Conservation (phyloP, 2,888 invertebrate genomes). For the Exephanes ischioxanthus region DNA sequence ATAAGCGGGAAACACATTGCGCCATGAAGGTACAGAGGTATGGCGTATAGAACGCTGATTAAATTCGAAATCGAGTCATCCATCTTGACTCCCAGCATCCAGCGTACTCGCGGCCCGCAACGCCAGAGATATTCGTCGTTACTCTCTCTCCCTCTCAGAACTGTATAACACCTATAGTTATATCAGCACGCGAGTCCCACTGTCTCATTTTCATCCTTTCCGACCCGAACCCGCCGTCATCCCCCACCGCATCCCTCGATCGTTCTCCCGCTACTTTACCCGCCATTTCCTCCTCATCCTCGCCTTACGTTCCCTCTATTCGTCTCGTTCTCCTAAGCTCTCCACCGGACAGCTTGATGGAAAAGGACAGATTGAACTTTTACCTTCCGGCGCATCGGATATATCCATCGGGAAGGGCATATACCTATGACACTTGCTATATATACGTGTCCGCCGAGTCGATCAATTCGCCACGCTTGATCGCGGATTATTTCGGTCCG, state of each 20-base stretch:
- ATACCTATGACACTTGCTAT: background rate
- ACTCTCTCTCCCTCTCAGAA: background rate
- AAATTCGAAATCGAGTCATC: constrained; percentile 56
- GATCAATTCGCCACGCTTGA: constrained; percentile 59
- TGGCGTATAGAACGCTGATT: constrained; percentile 44
- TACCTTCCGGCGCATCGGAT: background rate
- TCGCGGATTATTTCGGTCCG: constrained; percentile 59
- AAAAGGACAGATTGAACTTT: background rate
- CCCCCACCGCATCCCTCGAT: background rate
- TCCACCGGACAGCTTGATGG: background rate
- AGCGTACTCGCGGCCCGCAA: background rate
- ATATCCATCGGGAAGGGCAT: background rate
- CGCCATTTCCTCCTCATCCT: constrained; percentile 33
- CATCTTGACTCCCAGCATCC: constrained; percentile 47
- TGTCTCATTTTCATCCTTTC: constrained; percentile 38
- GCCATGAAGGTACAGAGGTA: constrained; percentile 26
- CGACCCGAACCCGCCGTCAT: background rate
- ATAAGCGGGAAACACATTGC: constrained; percentile 72
- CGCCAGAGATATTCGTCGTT: constrained; percentile 48
- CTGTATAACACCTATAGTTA: background rate
- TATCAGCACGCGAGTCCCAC: background rate
- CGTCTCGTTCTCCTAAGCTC: background rate
- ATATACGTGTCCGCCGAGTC: constrained; percentile 3
- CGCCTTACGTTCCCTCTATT: background rate
- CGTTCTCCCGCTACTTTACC: constrained; percentile 25